A percentile compares a stretch with the other conserved stretches of the same genome.
These are phyloP conservation scores for Helleia helle DNA, from an alignment of 2,888 invertebrate genomes.

Conservation along the genomic window DNA sequence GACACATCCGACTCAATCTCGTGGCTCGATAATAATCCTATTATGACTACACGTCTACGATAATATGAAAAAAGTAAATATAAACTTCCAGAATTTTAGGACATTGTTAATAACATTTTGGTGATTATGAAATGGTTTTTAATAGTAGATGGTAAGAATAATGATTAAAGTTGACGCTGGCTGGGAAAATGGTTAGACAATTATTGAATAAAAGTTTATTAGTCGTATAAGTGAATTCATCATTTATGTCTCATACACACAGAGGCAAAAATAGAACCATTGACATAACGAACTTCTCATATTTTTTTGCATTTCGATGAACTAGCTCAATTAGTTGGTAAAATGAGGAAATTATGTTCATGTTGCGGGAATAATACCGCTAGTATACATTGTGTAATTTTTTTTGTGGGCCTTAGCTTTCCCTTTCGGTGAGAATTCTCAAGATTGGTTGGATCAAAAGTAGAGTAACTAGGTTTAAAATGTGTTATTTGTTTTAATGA, in stretches of 20 bases:
- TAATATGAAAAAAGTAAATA: too few relatives aligned
- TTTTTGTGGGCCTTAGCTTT: slow-evolving; percentile 5
- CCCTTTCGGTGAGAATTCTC: slow-evolving; percentile 9
- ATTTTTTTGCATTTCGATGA: slow-evolving; percentile 15
- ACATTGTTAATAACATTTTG: too few relatives aligned
- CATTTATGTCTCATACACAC: slow-evolving; percentile 1
- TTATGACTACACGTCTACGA: too few relatives aligned
- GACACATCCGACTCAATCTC: too few relatives aligned
- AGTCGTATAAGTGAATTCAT: background rate
- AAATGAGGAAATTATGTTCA: slow-evolving; percentile 16
- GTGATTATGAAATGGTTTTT: too few relatives aligned
- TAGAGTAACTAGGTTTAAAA: background rate
- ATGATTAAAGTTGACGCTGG: too few relatives aligned
- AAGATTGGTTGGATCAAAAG: background rate
- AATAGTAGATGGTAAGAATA: too few relatives aligned
- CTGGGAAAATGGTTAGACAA: too few relatives aligned
- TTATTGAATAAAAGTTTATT: background rate
- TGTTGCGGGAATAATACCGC: slow-evolving; percentile 14
- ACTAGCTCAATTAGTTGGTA: slow-evolving; percentile 3
- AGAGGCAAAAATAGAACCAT: too few relatives aligned
- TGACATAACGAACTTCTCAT: slow-evolving; percentile 17
- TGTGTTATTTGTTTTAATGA: too few relatives aligned
- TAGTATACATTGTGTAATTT: slow-evolving; percentile 13
- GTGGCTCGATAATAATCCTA: too few relatives aligned
- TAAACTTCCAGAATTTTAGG: too few relatives aligned